A percentile compares a stretch with the other conserved stretches of the same genome.
These are phyloP conservation scores for Teinopalpus imperialis DNA, from an alignment of 2,888 invertebrate species.

Conservation along the genomic window DNA sequence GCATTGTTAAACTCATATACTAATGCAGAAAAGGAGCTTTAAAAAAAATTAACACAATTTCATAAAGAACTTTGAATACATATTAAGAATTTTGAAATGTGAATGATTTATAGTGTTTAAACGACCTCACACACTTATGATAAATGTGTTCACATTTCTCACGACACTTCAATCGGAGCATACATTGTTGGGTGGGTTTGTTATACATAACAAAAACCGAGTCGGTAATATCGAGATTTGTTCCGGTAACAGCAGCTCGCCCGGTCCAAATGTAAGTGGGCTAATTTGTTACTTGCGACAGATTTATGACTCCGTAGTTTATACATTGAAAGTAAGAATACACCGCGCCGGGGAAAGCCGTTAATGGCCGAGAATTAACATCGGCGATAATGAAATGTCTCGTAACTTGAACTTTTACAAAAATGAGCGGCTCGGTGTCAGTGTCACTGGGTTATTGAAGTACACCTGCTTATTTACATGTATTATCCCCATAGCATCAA, in stretches of 20 bases:
- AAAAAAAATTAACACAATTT: too few relatives aligned
- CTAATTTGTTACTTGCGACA: constrained; percentile 61
- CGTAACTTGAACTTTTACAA: constrained; percentile 36
- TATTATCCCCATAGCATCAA: not conserved
- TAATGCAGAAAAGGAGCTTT: too few relatives aligned
- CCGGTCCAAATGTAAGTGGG: constrained; percentile 37
- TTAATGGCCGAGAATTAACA: constrained; percentile 48
- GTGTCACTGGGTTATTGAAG: constrained; percentile 34
- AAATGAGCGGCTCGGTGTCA: constrained; percentile 29
- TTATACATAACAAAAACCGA: constrained; percentile 50
- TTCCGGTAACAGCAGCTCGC: constrained; percentile 38
- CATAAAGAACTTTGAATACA: constrained; percentile 5
- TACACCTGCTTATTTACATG: constrained; percentile 22
- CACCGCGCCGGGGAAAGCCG: constrained; percentile 46
- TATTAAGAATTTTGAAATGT: constrained; percentile 4
- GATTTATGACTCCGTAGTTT: constrained; percentile 55
- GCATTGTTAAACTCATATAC: too few relatives aligned
- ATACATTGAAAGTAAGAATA: constrained; percentile 40
- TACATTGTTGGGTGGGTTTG: constrained; percentile 44
- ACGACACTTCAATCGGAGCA: constrained; percentile 49
- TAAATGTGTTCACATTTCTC: constrained; percentile 52
- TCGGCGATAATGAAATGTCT: constrained; percentile 40
- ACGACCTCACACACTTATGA: constrained; percentile 32
- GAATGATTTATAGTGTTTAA: constrained; percentile 7
- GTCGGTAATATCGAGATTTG: constrained; percentile 42